A percentile compares a stretch with the other conserved stretches of the same genome.
These are phyloP conservation scores for Phlogophora meticulosa DNA, from an alignment of 2,888 invertebrate genomes.

Conservation along the genomic window DNA sequence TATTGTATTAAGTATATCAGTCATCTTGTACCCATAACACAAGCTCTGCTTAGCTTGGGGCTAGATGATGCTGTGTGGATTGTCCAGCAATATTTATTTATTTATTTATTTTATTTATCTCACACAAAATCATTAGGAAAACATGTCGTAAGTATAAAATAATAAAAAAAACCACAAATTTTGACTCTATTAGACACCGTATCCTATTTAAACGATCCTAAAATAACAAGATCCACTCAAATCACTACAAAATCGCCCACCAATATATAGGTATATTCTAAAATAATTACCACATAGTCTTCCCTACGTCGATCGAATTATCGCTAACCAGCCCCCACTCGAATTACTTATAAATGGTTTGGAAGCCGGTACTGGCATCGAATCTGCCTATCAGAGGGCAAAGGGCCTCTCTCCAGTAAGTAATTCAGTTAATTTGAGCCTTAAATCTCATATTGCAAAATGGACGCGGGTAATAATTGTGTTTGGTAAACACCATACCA, in stretches of 20 bases:
- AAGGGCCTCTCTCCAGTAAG: constrained; percentile 77
- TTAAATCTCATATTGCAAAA: constrained; percentile 90
- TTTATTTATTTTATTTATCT: no score
- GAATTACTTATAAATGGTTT: constrained; percentile 65
- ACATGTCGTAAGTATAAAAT: no score
- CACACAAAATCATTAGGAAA: no score
- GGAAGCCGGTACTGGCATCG: constrained; percentile 57
- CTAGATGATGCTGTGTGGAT: no score
- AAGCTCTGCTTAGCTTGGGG: no score
- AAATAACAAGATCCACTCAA: no score
- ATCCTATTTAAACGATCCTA: no score
- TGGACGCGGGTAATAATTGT: constrained; percentile 88
- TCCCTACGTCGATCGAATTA: constrained; percentile 56
- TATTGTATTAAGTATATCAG: no score
- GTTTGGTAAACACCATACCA: constrained; percentile 84
- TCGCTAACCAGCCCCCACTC: constrained; percentile 43
- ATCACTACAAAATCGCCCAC: neutral
- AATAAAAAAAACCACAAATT: no score
- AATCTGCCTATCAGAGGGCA: constrained; percentile 61
- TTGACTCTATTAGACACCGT: no score
- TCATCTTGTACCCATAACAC: no score
- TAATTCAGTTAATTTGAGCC: constrained; percentile 90
- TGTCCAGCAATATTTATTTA: no score
- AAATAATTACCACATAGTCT: constrained; percentile 32
- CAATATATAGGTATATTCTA: constrained; percentile 31